These are phyloP conservation scores for Hippocampus comes DNA, from an alignment of 2,113 vertebrate species.

Conservation along the genomic window DNA sequence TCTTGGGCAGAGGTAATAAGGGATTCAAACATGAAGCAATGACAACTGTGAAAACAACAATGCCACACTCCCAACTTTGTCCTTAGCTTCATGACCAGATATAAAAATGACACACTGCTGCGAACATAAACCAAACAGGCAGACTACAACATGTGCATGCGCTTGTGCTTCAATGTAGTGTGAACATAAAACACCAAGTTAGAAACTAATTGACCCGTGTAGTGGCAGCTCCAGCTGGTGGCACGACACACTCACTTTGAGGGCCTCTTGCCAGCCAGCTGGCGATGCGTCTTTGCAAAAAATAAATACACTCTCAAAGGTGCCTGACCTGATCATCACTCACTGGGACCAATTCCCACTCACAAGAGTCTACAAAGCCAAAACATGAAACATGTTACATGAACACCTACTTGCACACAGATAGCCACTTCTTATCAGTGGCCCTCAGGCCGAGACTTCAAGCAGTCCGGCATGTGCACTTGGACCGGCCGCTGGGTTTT, in stretches of 20 bases:
- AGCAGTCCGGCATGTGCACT: conserved; percentile 56
- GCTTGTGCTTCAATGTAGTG: conserved; percentile 10
- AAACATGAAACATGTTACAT: conserved; percentile 36
- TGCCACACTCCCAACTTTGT: conserved; percentile 28
- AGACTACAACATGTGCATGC: not conserved
- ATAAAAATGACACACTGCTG: conserved; percentile 34
- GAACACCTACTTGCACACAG: conserved; percentile 17
- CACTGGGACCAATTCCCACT: conserved; percentile 28
- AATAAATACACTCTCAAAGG: conserved; percentile 33
- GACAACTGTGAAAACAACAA: conserved; percentile 32
- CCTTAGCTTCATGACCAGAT: conserved; percentile 33
- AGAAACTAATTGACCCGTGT: conserved; percentile 50
- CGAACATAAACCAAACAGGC: conserved; percentile 16
- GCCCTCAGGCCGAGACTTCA: conserved; percentile 62
- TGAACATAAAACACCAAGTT: conserved; percentile 43
- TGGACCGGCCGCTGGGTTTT: conserved; percentile 49
- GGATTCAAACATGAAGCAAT: conserved; percentile 10
- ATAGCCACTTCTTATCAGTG: conserved; percentile 63
- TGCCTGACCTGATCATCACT: conserved; percentile 45
- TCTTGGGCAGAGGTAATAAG: not conserved
- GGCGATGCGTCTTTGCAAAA: conserved; percentile 35
- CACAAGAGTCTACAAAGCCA: conserved; percentile 18
- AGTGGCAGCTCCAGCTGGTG: conserved; percentile 54
- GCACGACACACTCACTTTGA: conserved; percentile 38
- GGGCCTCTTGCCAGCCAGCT: conserved; percentile 49